Percentiles rank a stretch among this genome's conserved stretches.
Evolutionary conservation across 2,113 vertebrate genomes (phyloP).

Genomic region (Lonchura striata): DNA sequence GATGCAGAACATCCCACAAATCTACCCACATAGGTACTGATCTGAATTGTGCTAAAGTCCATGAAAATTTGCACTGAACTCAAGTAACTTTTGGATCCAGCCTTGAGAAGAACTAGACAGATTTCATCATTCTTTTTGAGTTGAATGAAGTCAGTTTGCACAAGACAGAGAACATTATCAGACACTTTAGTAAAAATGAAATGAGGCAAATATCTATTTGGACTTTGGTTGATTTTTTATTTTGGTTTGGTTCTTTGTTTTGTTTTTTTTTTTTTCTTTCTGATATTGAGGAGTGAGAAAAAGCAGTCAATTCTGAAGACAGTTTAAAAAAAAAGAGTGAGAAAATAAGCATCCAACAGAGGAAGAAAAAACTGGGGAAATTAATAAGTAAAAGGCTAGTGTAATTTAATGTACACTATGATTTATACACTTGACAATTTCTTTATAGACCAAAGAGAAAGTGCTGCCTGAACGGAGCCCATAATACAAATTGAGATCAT

Average conservation of each 20-base stretch:
- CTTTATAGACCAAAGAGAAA: slow-evolving; percentile 35
- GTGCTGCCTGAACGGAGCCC: background rate
- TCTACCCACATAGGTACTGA: fast-evolving
- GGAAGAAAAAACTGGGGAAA: background rate
- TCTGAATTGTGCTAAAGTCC: background rate
- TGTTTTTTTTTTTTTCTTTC: too few species aligned
- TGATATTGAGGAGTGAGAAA: background rate
- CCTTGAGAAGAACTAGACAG: background rate
- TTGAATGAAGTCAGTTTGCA: background rate
- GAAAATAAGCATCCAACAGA: background rate
- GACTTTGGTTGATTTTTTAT: fast-evolving
- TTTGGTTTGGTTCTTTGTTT: background rate
- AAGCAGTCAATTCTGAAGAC: background rate
- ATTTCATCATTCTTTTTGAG: background rate
- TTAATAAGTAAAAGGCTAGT: slow-evolving; percentile 45
- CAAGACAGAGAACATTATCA: background rate
- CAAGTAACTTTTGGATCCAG: background rate
- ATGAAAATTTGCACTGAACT: background rate
- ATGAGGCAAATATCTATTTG: background rate
- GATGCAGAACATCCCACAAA: background rate
- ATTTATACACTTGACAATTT: slow-evolving; percentile 49
- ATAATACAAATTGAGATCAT: slow-evolving; percentile 56
- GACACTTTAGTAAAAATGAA: background rate
- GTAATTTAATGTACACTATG: slow-evolving; percentile 51
- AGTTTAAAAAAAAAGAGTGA: background rate